Base-by-base conservation (phyloP, 2,797 vertebrate genomes). In the Choloepus didactylus region DNA sequence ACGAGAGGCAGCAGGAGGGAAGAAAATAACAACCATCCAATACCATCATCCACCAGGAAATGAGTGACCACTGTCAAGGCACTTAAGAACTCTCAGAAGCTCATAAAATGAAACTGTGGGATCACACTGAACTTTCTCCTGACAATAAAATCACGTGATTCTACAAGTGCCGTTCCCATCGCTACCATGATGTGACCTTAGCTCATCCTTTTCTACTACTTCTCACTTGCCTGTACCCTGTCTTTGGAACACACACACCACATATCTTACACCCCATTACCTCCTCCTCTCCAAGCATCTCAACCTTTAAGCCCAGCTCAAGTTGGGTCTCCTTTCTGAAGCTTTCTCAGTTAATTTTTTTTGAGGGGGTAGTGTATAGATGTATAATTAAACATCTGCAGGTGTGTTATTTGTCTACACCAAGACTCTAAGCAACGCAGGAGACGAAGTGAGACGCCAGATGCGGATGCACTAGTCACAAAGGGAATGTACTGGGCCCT, bases 381-480 rank as follows among this genome's bases (percentile, higher is more conserved):
- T 18, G n/a, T 29, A 56, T 35, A 79, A 10, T 44, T 82, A n/a
- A 1, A 14, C 7, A 83, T 44, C 75, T 54, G 6, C 8, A 10
- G 46, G n/a, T 27, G 49, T 54, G 56, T 35, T 27, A 56, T 19
- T 16, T 2, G 25, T 60, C 77, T 16, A 60, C 54, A 38, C 31
- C 9, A 64, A 25, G 44, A 83, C 25, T 9, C 60, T 60, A 7
- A 23, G 66, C 44, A 12, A 62, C 3, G 31, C 7, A 44, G 64
- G 18, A 88, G 27, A 54, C 84, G 94, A 51, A 84, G 67, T 1
- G 11, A 66, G 1, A 66, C 9, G n/a, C 19, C 41, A 9, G 16
- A 12, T 35, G 29, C 49, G 9, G 4, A 1, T 0, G 25, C 14
- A 41, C 8, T 0, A 6, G 35, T 54, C 46, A 59, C 3, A 3